Conservation (phyloP, 2,113 vertebrate species). For the Acinonyx jubatus region DNA sequence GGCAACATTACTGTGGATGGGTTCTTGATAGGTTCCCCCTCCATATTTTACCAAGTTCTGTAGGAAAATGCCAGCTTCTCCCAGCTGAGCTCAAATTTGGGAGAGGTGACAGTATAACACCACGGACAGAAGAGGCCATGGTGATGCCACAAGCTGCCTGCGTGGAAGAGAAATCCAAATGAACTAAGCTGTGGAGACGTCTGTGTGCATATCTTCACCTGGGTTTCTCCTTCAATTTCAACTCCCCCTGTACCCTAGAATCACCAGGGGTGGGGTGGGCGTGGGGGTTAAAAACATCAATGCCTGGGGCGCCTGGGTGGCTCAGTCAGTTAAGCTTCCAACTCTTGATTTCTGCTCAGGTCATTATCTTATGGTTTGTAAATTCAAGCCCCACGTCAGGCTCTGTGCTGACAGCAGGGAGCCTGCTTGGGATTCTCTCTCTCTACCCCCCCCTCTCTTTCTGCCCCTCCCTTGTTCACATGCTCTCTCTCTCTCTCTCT, state of each 20-base stretch:
- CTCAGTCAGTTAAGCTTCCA: too few relatives aligned
- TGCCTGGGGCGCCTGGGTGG: too few relatives aligned
- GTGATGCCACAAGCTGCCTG: accelerated
- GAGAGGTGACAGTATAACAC: background rate
- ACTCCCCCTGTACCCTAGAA: background rate
- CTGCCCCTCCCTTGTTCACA: too few relatives aligned
- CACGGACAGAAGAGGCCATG: background rate
- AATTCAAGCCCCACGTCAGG: too few relatives aligned
- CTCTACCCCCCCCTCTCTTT: too few relatives aligned
- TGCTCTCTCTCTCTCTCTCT: too few relatives aligned
- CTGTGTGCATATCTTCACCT: background rate
- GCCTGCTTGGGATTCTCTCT: too few relatives aligned
- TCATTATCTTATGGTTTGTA: too few relatives aligned
- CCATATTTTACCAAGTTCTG: background rate
- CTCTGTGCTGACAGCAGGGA: too few relatives aligned
- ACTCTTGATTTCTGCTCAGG: too few relatives aligned
- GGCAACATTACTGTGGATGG: background rate
- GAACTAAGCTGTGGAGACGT: background rate
- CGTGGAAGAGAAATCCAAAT: background rate
- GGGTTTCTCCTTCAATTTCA: background rate
- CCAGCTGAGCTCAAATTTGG: background rate
- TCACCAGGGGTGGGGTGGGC: too few relatives aligned
- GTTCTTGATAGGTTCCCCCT: background rate
- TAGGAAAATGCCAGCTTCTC: background rate
- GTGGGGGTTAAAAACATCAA: background rate